Conservation (phyloP, 2,113 vertebrate genomes). For the Sylvietta virens region DNA sequence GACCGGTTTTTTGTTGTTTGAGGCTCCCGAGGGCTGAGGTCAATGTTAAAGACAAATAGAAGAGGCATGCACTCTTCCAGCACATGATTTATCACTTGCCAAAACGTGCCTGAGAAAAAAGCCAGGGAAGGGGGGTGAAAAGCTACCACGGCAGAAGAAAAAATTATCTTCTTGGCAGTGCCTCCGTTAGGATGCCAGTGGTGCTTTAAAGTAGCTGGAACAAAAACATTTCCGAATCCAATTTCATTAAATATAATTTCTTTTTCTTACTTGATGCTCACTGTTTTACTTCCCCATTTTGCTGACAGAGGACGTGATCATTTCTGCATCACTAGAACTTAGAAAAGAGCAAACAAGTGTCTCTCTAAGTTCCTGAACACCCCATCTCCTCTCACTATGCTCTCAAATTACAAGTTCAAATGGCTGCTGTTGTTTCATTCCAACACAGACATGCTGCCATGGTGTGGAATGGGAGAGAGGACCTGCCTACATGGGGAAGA, state of each 20-base stretch:
- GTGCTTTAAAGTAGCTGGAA: conserved; percentile 1
- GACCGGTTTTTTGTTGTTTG: neutral
- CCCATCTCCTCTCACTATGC: accelerated
- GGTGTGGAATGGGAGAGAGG: neutral
- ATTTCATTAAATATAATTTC: conserved; percentile 29
- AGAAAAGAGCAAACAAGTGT: neutral
- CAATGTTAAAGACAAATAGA: conserved; percentile 37
- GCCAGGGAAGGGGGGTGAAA: neutral
- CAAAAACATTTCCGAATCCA: neutral
- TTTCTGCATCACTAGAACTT: neutral
- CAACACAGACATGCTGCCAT: accelerated
- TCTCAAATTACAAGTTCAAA: neutral
- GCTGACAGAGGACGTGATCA: neutral
- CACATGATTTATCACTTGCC: conserved; percentile 31
- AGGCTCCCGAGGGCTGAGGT: neutral
- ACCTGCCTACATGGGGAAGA: accelerated
- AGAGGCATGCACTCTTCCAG: neutral
- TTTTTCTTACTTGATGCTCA: neutral
- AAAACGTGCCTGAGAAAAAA: neutral
- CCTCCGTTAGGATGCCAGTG: neutral
- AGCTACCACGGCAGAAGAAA: neutral
- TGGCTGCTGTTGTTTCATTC: neutral
- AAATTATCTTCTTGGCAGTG: neutral
- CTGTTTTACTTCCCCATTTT: neutral
- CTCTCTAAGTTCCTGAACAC: neutral